Evolutionary conservation across 2,113 vertebrate genomes (phyloP).

Genomic region (Gallinago jamesoni): DNA sequence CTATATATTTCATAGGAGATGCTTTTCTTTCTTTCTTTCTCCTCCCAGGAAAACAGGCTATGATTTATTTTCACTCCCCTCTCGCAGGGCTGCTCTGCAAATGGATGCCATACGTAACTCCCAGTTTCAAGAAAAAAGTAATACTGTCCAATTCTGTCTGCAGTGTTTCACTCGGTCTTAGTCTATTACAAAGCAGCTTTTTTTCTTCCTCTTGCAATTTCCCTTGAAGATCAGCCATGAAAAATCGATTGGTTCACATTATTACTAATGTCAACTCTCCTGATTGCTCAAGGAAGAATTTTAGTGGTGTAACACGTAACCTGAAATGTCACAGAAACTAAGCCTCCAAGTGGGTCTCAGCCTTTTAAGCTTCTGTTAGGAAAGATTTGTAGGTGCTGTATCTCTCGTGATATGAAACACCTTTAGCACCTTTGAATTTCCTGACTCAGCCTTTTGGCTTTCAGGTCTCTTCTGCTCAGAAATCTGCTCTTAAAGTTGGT

Average conservation of each 20-base stretch:
- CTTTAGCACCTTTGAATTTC: not conserved
- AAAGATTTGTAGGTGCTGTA: not conserved
- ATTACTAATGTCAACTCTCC: slow-evolving; percentile 1
- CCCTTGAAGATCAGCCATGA: slow-evolving; percentile 29
- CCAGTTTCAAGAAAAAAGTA: not conserved
- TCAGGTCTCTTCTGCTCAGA: not conserved
- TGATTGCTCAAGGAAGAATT: not conserved
- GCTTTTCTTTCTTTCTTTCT: not conserved
- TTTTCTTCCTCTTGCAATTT: not conserved
- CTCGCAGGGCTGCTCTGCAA: not conserved
- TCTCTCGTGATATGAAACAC: not conserved
- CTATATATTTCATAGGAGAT: not conserved
- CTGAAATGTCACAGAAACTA: not conserved
- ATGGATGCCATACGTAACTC: not conserved
- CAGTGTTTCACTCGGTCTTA: not conserved
- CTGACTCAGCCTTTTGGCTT: not conserved
- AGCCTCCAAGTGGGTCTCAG: not conserved
- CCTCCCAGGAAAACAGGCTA: not conserved
- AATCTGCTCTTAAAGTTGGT: not conserved
- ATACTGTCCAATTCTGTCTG: not conserved
- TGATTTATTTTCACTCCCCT: not conserved
- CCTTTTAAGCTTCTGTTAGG: not conserved
- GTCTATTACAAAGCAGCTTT: not conserved
- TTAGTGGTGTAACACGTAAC: not conserved
- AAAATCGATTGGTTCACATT: slow-evolving; percentile 19